phyloP scores from a whole-genome alignment of 2,888 invertebrate species.

The Cataglyphis albicans region DNA sequence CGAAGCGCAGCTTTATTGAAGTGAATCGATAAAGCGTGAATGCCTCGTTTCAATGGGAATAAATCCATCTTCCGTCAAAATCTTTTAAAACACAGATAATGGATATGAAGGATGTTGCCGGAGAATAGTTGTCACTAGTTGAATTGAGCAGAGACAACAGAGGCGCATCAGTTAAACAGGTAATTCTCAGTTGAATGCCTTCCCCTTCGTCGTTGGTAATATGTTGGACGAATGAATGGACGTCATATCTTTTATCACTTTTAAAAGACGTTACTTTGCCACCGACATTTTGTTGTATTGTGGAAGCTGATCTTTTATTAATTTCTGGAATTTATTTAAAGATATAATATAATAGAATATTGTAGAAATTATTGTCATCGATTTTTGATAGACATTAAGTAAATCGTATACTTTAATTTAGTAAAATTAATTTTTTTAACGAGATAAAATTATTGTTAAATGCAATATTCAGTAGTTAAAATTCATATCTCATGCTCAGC shows the following conservation, averaged over 20 bases:
- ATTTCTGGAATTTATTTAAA: conserved; percentile 5
- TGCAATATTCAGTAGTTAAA: background rate
- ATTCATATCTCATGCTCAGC: background rate
- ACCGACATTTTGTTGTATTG: background rate
- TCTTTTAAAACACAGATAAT: conserved; percentile 37
- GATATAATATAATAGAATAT: background rate
- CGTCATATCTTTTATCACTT: conserved; percentile 37
- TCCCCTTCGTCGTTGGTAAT: conserved; percentile 24
- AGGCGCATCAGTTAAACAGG: conserved; percentile 40
- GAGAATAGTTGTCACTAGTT: conserved; percentile 49
- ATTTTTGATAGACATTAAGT: background rate
- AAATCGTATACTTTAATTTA: background rate
- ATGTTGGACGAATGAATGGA: conserved; percentile 34
- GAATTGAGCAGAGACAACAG: conserved; percentile 41
- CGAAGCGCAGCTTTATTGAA: conserved; percentile 22
- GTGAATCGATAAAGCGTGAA: conserved; percentile 26
- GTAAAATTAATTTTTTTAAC: background rate
- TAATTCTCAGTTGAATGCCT: conserved; percentile 42
- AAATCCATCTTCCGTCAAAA: conserved; percentile 36
- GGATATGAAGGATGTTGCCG: conserved; percentile 38
- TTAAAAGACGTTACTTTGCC: conserved; percentile 31
- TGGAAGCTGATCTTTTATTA: background rate
- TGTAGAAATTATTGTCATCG: background rate
- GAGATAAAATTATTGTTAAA: background rate
- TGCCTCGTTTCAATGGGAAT: conserved; percentile 29